Conservation (phyloP, 2,113 vertebrate genomes). For the Hemicordylus capensis region DNA sequence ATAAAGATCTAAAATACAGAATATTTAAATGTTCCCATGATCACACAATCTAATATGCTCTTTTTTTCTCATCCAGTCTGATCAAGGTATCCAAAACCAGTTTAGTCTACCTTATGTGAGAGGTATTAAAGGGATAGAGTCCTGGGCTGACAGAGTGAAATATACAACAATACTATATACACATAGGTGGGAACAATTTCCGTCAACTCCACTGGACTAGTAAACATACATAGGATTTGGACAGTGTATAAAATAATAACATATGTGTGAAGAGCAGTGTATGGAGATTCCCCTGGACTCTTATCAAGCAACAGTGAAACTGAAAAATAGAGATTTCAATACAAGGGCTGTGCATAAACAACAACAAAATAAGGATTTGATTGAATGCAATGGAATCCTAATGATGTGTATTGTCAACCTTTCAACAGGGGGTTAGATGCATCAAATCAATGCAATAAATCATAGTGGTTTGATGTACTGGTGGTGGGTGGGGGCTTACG, state of each 20-base stretch:
- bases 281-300: neutral
- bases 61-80: no score
- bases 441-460: no score
- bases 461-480: no score
- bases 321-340: no score
- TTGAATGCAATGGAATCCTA: no score
- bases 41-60: neutral
- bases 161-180: neutral
- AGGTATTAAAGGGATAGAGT: neutral
- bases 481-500: no score
- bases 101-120: neutral
- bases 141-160: neutral
- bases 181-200: neutral
- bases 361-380: no score
- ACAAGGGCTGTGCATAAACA: no score
- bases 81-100: neutral
- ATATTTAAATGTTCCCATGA: neutral
- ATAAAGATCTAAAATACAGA: neutral
- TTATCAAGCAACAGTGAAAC: neutral
- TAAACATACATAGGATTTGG: neutral
- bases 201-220: neutral
- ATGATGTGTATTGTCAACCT: no score
- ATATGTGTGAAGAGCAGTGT: neutral
- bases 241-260: neutral
- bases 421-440: no score